Evolutionary conservation across 2,888 invertebrate genomes (phyloP), one percentile per base, ranked within the genome.

Genomic region (Lapara coniferarum): DNA sequence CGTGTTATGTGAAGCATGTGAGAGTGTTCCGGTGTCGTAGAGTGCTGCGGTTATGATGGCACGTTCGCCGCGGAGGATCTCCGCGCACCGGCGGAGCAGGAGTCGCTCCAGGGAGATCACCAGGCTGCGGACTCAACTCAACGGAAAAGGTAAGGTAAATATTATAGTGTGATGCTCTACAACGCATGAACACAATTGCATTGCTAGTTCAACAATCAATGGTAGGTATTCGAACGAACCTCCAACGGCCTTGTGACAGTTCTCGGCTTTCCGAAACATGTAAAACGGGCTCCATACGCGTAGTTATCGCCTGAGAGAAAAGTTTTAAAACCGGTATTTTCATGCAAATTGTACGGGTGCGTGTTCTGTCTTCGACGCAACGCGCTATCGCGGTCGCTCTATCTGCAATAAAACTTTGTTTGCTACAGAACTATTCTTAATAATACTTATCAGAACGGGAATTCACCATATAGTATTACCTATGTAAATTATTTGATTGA

Each of bases 21-120:
- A 75, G 68, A 75, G 77, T 74, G 74, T 75, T 77, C 75, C 72
- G 69, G 67, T 58, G 71, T 53, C 66, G 59, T 68, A 68, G 58
- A 52, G 10, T 68, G 53, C 46, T 71, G 71, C 63, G 71, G 70
- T 73, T 66, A 78, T 66, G 71, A 92, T 93, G 93, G 92, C 92
- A 74, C 89, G 93, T 49, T 93, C 93, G 25, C 92, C 93, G 73
- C 83, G 92, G 70, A 82, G 91, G 81, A 85, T 90, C 66, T 79
- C 90, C 10, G 87, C 89, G 16, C 88, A 88, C 69, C 82, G 92
- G 70, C 79, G 91, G 72, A 87, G 88, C 74, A 78, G 91, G 72
- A 90, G 90, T 82, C 85, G 88, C 19, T 89, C 91, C 70, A 77
- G 90, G 66, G 93, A 93, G 77, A 82, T 93, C 70, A 77, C 86